Evolutionary conservation across 2,888 invertebrate species (phyloP).

Genomic region (Lasioglossum malachurum): DNA sequence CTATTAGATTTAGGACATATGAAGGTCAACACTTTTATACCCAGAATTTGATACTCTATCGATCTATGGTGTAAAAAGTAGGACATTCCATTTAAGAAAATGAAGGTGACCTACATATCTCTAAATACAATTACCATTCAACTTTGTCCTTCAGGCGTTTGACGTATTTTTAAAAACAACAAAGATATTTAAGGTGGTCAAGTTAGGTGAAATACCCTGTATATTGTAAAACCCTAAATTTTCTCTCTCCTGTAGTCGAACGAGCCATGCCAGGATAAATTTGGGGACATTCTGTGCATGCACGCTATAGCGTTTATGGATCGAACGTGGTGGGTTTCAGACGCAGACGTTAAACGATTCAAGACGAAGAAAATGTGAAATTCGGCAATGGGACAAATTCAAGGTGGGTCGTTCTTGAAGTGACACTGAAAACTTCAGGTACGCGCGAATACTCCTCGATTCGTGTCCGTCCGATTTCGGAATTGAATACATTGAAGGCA

Average conservation of each 20-base stretch:
- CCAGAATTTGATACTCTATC: too few species aligned
- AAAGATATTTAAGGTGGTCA: too few species aligned
- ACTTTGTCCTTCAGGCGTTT: too few species aligned
- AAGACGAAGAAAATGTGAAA: constrained; percentile 28
- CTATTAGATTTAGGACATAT: too few species aligned
- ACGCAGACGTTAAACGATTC: constrained; percentile 16
- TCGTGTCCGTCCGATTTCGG: constrained; percentile 18
- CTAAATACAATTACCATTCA: too few species aligned
- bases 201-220: too few species aligned
- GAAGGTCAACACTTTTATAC: too few species aligned
- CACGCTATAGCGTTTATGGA: background rate
- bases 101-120: too few species aligned
- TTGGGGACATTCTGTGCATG: constrained; percentile 9
- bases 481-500: background rate
- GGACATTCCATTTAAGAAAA: too few species aligned
- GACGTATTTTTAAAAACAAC: too few species aligned
- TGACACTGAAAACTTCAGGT: constrained; percentile 44
- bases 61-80: too few species aligned
- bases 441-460: constrained; percentile 50
- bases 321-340: constrained; percentile 35
- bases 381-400: constrained; percentile 27
- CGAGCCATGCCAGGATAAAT: background rate
- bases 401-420: constrained; percentile 37
- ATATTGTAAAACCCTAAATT: background rate
- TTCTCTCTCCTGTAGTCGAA: background rate